Evolutionary conservation across 2,113 vertebrate genomes (phyloP).

Genomic region (Chloroceryle aenea): DNA sequence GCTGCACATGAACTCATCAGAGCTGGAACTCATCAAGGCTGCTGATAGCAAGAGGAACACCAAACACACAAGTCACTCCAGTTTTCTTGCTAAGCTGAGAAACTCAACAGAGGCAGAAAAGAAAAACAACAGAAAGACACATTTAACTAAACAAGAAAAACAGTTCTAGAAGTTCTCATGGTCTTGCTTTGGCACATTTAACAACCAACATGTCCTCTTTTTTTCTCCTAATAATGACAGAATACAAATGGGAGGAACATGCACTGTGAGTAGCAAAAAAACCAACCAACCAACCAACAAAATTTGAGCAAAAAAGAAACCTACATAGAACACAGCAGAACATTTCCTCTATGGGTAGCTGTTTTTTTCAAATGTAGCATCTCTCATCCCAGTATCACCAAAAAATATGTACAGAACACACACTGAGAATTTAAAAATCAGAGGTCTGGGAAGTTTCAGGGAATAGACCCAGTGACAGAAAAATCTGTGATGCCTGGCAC

Average conservation of each 20-base stretch:
- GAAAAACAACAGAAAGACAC: neutral
- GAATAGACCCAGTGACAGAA: neutral
- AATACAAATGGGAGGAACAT: neutral
- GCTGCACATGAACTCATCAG: neutral
- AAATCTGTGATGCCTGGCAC: neutral
- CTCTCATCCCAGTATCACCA: neutral
- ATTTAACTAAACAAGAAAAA: neutral
- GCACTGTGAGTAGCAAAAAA: neutral
- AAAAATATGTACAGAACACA: neutral
- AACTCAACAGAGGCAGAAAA: neutral
- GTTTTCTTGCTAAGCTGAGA: neutral
- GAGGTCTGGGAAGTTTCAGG: neutral
- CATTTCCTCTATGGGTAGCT: neutral
- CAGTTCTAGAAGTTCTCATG: neutral
- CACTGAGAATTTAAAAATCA: neutral
- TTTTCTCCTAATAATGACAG: neutral
- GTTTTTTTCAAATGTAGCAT: neutral
- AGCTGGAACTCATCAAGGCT: neutral
- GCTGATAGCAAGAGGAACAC: neutral
- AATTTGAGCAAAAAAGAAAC: neutral
- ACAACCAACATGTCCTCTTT: neutral
- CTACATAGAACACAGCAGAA: neutral
- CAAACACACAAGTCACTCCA: neutral
- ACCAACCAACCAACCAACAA: too few relatives aligned
- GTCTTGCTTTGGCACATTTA: neutral